Conservation (phyloP, 2,888 invertebrate genomes). For the Pharmacophagus antenor region DNA sequence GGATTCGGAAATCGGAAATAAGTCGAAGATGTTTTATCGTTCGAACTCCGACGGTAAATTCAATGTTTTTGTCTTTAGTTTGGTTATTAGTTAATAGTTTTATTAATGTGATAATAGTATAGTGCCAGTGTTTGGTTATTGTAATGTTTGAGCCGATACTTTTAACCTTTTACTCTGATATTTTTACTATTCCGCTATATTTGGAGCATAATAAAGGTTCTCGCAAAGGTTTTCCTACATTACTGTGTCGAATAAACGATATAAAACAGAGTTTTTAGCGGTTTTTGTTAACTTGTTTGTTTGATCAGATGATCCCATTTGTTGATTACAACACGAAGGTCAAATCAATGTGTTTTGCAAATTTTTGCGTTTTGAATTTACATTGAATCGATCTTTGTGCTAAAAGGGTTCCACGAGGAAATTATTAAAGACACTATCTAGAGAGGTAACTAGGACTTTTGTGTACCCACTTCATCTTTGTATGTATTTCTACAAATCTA, state of each 20-base stretch:
- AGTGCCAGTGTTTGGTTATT: conserved; percentile 73
- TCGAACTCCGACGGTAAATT: conserved; percentile 82
- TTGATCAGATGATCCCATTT: conserved; percentile 61
- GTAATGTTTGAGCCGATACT: conserved; percentile 61
- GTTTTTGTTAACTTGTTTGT: conserved; percentile 51
- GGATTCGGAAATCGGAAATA: conserved; percentile 79
- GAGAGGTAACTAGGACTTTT: conserved; percentile 17
- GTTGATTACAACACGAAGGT: conserved; percentile 53
- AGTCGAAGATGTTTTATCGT: conserved; percentile 82
- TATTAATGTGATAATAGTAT: conserved; percentile 67
- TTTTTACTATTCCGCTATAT: conserved; percentile 55
- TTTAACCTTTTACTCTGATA: conserved; percentile 63
- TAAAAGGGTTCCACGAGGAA: conserved; percentile 12
- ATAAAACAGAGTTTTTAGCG: conserved; percentile 41
- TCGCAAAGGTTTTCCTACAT: conserved; percentile 55
- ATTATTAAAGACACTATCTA: conserved; percentile 5
- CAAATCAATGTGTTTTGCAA: conserved; percentile 48
- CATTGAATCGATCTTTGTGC: conserved; percentile 34
- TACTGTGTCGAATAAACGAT: conserved; percentile 35
- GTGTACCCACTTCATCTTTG: conserved; percentile 21
- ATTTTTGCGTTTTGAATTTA: conserved; percentile 41
- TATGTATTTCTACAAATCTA: conserved; percentile 6
- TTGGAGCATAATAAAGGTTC: conserved; percentile 54
- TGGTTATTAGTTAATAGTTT: conserved; percentile 74
- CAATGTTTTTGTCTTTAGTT: conserved; percentile 79